Percentiles rank a stretch among this genome's conserved stretches.
Evolutionary conservation across 2,113 vertebrate genomes (phyloP).

Genomic region (Fulmarus glacialis): DNA sequence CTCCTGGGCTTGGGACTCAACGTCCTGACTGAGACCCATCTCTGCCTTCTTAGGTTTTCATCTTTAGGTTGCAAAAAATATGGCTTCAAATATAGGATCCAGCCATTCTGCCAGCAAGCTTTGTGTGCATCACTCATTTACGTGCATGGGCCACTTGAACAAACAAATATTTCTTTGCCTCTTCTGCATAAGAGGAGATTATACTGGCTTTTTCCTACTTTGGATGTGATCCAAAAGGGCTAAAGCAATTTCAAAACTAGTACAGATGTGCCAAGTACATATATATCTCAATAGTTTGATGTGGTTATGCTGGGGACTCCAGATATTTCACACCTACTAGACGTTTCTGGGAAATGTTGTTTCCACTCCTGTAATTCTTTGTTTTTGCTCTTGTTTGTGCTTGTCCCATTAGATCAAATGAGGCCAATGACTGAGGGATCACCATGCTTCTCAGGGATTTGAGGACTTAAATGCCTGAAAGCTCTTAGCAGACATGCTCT

Average conservation of each 20-base stretch:
- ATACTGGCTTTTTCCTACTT: not conserved
- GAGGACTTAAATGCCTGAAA: not conserved
- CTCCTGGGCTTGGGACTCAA: not conserved
- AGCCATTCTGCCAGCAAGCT: not conserved
- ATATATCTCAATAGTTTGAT: not conserved
- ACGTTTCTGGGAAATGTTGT: slow-evolving; percentile 30
- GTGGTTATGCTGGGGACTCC: not conserved
- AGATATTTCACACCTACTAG: slow-evolving; percentile 26
- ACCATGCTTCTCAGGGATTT: slow-evolving; percentile 16
- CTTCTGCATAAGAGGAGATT: not conserved
- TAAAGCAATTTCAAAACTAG: not conserved
- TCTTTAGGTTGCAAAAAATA: not conserved
- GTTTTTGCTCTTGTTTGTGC: slow-evolving; percentile 25
- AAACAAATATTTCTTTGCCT: not conserved
- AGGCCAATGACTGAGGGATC: slow-evolving; percentile 20
- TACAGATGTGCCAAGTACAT: not conserved
- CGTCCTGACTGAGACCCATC: not conserved
- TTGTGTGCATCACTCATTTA: accelerated
- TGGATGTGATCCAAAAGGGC: not conserved
- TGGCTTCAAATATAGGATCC: not conserved
- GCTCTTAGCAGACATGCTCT: not conserved
- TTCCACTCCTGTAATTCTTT: slow-evolving; percentile 17
- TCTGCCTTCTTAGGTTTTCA: not conserved
- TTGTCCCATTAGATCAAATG: slow-evolving; percentile 20
- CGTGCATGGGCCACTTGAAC: accelerated